Base-by-base conservation (phyloP, 2,113 vertebrate genomes). In the Vimba vimba region DNA sequence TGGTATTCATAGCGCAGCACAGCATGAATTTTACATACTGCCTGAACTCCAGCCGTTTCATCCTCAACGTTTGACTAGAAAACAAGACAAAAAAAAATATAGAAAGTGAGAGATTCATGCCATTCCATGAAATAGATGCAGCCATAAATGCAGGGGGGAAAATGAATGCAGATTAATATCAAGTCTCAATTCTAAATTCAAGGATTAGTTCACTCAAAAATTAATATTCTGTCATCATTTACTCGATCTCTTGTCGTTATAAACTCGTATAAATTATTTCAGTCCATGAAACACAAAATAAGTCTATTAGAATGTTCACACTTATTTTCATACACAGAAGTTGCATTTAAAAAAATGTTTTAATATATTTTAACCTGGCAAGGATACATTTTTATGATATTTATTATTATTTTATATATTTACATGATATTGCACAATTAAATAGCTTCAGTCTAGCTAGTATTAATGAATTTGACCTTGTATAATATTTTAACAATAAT, bases 1-100 rank as follows among this genome's bases (percentile, higher is more conserved):
- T 99, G 97, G 88, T 98, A 98, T 80, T 99, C 98, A 3, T 95
- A 97, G 79, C 95, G 95, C 88, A 98, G 91, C 85, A 95, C 93
- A 85, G 94, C 86, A 0, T 88, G 89, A 0, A 82, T 59, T 43
- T 79, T 76, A 19, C 84, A 64, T 25, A 3, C 47, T 2, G 0
- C 0, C n/a, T 73, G 85, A 15, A 55, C 39, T 0, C 60, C 89
- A 1, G 87, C 90, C 3, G 86, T 92, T 11, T 91, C 92, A 21
- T 89, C 90, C 11, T 84, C 87, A 7, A 77, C 79, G 23, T 88
- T 87, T 36, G 57, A 47, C 89, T 90, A 69, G 17, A 82, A 73
- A 59, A 83, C 47, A 83, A 79, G 66, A 83, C 9, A 60, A 39
- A 64, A 7, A 64, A 47, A 64, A 0, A 25, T 12, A n/a, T 1